These are phyloP conservation scores for Idris sp. DNA, from an alignment of 1,140 invertebrate species.

Conservation along the genomic window DNA sequence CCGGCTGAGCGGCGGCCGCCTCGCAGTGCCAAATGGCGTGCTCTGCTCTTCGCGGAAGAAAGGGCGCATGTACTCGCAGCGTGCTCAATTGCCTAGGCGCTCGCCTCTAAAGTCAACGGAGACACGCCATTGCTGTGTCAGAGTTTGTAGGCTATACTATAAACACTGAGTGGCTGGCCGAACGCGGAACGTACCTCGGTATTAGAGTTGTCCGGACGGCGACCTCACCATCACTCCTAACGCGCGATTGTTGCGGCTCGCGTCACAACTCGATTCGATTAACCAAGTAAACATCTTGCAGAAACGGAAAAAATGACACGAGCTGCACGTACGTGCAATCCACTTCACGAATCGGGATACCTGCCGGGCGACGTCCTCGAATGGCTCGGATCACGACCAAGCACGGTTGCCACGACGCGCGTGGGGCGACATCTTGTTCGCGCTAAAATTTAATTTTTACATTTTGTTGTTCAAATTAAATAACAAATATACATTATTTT, in stretches of 20 bases:
- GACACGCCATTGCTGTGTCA: conserved; percentile 73
- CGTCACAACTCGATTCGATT: conserved; percentile 67
- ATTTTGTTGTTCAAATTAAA: too few relatives aligned
- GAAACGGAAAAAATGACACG: conserved; percentile 76
- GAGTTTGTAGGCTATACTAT: conserved; percentile 75
- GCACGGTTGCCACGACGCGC: conserved; percentile 40
- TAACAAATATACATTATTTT: too few relatives aligned
- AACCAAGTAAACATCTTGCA: conserved; percentile 76
- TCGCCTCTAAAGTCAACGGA: too few relatives aligned
- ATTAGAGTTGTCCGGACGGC: conserved; percentile 66
- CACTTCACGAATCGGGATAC: too few relatives aligned
- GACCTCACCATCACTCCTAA: conserved; percentile 66
- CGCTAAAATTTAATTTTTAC: too few relatives aligned
- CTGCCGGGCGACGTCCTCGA: conserved; percentile 61
- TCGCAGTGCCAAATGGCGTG: too few relatives aligned
- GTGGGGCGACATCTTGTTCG: conserved; percentile 11
- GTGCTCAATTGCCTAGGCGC: too few relatives aligned
- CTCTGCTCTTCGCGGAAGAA: conserved; percentile 10
- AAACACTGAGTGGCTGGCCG: conserved; percentile 21
- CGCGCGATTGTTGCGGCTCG: conserved; percentile 66
- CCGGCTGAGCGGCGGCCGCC: neutral
- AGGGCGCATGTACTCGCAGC: neutral
- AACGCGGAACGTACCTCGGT: conserved; percentile 64
- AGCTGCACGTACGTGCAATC: conserved; percentile 73
- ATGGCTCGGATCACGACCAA: conserved; percentile 67